Conservation (phyloP, 2,797 vertebrate species). For the Hafferia zeledoni region DNA sequence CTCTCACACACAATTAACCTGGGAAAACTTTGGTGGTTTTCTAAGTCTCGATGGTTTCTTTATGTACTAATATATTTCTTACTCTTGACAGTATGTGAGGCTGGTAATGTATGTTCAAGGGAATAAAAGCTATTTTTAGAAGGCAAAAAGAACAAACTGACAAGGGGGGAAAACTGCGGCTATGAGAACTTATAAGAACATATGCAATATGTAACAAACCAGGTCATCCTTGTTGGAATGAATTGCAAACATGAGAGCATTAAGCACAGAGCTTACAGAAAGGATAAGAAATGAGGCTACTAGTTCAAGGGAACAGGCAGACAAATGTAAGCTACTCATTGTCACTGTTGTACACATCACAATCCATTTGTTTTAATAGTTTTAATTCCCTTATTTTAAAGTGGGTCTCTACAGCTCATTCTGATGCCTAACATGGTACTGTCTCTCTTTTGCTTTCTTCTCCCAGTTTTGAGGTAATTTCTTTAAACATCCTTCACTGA, state of each 20-base stretch:
- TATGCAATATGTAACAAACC: background rate
- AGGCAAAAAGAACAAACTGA: background rate
- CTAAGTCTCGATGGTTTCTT: background rate
- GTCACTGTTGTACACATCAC: background rate
- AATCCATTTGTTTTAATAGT: background rate
- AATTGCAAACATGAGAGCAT: background rate
- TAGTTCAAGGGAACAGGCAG: background rate
- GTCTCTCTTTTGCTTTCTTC: background rate
- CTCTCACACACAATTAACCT: background rate
- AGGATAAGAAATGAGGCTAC: background rate
- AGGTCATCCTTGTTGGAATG: background rate
- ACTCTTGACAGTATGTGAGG: background rate
- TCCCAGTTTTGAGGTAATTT: background rate
- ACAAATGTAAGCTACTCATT: background rate
- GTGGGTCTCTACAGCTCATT: background rate
- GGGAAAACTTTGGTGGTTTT: conserved; percentile 20
- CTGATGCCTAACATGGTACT: background rate
- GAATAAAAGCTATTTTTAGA: conserved; percentile 13
- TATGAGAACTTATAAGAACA: background rate
- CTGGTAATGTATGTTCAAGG: background rate
- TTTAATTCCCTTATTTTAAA: background rate
- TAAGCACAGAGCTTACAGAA: background rate
- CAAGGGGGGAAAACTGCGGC: background rate
- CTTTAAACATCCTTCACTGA: background rate
- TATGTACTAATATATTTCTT: background rate